Base-by-base conservation (phyloP, 1,140 invertebrate species). In the Neomicropteryx cornuta region DNA sequence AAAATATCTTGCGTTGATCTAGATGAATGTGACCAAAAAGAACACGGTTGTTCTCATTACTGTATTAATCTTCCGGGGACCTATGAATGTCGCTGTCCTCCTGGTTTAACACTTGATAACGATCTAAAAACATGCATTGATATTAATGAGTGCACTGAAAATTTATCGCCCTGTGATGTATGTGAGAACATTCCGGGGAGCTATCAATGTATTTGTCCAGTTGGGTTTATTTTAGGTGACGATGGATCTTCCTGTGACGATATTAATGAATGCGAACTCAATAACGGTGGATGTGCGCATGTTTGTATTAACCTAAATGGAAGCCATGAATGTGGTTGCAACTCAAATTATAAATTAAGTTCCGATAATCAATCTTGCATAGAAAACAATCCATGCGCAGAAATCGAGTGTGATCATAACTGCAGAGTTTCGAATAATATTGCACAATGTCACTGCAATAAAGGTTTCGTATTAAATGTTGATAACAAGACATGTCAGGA, bases 121-220 rank as follows among this genome's bases (percentile, higher is more conserved):
- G 57, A 64, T 14, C 47, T 55, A 21, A 58, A 38, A 18, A 52
- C 49, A 10, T 66, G 63, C 38, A 20, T 48, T 4, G 66, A 67
- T 19, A 5, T 65, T 0, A 49, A 66, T 80, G 54, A 78, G 72
- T 17, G 19, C 16, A 0, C 24, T 2, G 13, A 14, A 3, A 29
- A 37, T n/a, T 29, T 24, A 13, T 30, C 31, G n/a, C 11, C n/a
- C 18, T 40, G 37, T 32, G 13, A 16, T 2, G 29, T 32, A 13
- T 20, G 31, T n/a, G 31, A 30, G 19, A 88, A 89, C 45, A 77
- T 76, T 59, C 75, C 77, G 59, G 83, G 82, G 6, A 81, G 79
- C 3, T 87, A 81, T 53, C 75, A 78, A 42, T 87, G 83, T 55
- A 70, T 74, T 24, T 88, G 85, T 51, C 75, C 79, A 39, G 72